Conservation (phyloP, 2,888 invertebrate genomes). For the Melanostoma mellinum region DNA sequence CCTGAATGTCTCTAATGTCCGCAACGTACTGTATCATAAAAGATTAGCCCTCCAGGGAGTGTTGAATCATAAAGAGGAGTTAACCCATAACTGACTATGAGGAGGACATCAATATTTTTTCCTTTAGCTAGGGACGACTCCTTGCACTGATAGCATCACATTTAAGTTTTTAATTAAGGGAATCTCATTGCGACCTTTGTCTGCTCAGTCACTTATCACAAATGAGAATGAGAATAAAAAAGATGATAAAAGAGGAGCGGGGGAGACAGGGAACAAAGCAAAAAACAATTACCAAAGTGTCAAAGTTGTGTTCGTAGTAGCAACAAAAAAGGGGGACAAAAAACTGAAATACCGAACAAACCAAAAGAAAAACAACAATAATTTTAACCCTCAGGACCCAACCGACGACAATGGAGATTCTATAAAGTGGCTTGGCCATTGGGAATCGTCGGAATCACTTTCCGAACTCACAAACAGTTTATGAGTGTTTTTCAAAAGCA, state of each 20-base stretch:
- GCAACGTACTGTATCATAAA: constrained; percentile 32
- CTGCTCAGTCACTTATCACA: background rate
- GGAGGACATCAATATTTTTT: constrained; percentile 40
- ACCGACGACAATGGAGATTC: constrained; percentile 20
- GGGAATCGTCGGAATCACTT: constrained; percentile 33
- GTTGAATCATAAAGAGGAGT: constrained; percentile 50
- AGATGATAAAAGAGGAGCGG: background rate
- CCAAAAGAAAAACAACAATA: background rate
- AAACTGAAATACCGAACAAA: background rate
- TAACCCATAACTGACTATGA: constrained; percentile 51
- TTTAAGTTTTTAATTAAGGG: constrained; percentile 71
- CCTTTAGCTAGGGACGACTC: constrained; percentile 24
- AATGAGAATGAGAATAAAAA: no score
- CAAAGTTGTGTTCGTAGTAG: constrained; percentile 52
- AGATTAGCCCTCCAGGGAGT: constrained; percentile 44
- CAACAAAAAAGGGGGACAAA: constrained; percentile 13
- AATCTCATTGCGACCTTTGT: constrained; percentile 27
- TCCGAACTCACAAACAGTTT: constrained; percentile 52
- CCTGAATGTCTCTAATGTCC: background rate
- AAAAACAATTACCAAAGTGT: constrained; percentile 67
- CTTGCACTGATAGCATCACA: constrained; percentile 26
- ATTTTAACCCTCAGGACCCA: constrained; percentile 7
- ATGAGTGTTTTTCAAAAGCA: constrained; percentile 51
- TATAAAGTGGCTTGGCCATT: constrained; percentile 41
- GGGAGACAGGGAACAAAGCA: constrained; percentile 9